Conservation (phyloP, 2,797 vertebrate species). For the Amblyraja radiata region DNA sequence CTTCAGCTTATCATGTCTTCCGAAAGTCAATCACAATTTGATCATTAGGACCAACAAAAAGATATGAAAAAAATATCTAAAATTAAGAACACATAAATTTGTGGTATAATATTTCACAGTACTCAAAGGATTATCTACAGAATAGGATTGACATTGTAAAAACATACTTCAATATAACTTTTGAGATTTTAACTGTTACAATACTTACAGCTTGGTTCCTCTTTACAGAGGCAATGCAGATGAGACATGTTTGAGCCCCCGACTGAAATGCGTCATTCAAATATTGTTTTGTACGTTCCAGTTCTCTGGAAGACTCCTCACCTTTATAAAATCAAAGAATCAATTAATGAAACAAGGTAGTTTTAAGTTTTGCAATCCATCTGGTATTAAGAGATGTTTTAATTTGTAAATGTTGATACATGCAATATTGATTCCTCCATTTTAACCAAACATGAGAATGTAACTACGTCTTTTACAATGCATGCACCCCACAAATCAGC, state of each 20-base stretch:
- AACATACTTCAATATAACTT: background rate
- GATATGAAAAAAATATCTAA: background rate
- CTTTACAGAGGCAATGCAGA: conserved; percentile 90
- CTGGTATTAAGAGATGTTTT: background rate
- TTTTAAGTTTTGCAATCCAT: background rate
- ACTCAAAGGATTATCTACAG: background rate
- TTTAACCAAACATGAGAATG: background rate
- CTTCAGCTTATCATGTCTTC: background rate
- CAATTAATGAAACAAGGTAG: background rate
- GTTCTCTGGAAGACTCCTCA: conserved; percentile 64
- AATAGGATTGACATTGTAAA: background rate
- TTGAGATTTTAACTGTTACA: background rate
- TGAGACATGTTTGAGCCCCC: conserved; percentile 84
- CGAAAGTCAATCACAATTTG: background rate
- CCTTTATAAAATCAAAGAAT: conserved; percentile 54
- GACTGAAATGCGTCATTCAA: conserved; percentile 87
- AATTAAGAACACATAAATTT: background rate
- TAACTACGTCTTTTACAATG: background rate
- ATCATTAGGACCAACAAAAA: background rate
- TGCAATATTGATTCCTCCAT: background rate
- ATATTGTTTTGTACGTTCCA: conserved; percentile 79
- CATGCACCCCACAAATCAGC: background rate
- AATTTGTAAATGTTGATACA: background rate
- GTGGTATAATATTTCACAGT: background rate
- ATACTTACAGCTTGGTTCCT: conserved; percentile 84